Evolutionary conservation across 2,888 invertebrate genomes (phyloP).

Genomic region (Norana najaformis): DNA sequence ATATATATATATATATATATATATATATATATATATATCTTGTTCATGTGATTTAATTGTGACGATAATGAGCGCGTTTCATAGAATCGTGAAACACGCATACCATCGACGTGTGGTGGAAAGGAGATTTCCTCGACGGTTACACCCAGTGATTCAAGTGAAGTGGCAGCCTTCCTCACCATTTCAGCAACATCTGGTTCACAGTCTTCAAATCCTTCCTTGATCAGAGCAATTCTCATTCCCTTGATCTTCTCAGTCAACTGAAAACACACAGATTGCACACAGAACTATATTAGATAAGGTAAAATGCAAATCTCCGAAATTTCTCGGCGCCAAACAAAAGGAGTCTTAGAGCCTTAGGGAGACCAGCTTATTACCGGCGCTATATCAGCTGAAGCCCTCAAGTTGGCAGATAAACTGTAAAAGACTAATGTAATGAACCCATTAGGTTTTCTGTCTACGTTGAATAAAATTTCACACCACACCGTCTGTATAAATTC

Average conservation of each 20-base stretch:
- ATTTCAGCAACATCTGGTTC: conserved; percentile 47
- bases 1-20: conserved; percentile 13
- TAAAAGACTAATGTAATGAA: background rate
- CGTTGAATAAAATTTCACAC: too few relatives aligned
- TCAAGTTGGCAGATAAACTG: background rate
- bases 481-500: too few relatives aligned
- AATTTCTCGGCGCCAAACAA: background rate
- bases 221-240: conserved; percentile 51
- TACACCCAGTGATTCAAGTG: conserved; percentile 46
- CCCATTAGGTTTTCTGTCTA: too few relatives aligned
- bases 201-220: conserved; percentile 53
- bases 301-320: background rate
- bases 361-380: background rate
- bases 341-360: too few relatives aligned
- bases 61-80: background rate
- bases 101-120: conserved; percentile 47
- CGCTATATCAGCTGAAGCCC: background rate
- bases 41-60: background rate
- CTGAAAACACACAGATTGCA: conserved; percentile 39
- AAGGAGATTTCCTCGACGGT: conserved; percentile 51
- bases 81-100: background rate
- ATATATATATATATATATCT: background rate
- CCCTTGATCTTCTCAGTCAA: conserved; percentile 47
- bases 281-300: background rate
- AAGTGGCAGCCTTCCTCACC: conserved; percentile 47